Evolutionary conservation across 2,888 invertebrate species (phyloP), one percentile per base, ranked within the genome.

Genomic region (Norana najaformis): DNA sequence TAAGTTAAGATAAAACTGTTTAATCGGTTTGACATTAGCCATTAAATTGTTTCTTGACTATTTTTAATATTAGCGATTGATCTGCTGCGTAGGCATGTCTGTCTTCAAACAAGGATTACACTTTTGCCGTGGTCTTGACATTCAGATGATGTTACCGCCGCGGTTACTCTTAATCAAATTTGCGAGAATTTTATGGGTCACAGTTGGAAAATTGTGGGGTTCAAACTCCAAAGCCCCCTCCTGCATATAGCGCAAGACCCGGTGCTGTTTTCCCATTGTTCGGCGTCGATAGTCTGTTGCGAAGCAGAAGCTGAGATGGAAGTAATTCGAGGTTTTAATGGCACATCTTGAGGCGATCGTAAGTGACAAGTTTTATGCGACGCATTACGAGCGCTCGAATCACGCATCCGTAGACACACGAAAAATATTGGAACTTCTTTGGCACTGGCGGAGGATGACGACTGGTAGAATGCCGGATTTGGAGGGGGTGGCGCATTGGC

Each of bases 311-410:
- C n/a, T n/a, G n/a, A 69, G 69, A 69, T n/a, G 69, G 69, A 69
- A 69, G 69, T 69, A 69, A 69, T 69, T 69, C 69, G 69, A n/a
- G n/a, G 11, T 69, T 69, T 69, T 69, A 69, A 69, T 69, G 69
- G 30, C 8, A n/a, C 69, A n/a, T 69, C 69, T n/a, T 69, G 69
- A 69, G 16, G 69, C 69, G 69, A 69, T 69, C 13, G 69, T n/a
- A n/a, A 69, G 69, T 69, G 69, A 69, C 69, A 69, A n/a, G 30
- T 69, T 69, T 69, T 69, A 69, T 69, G 69, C 69, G 30, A n/a
- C 69, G 69, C n/a, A 69, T 69, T 69, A 69, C n/a, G 69, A 69
- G n/a, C 69, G 47, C 47, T 47, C 47, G 47, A 47, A 47, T 47
- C 41, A 41, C 41, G 41, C 5, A 13, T 41, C 41, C 41, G 41